Evolutionary conservation across 2,113 vertebrate species (phyloP), one percentile per base, ranked within the genome.

Genomic region (Vulpes vulpes): DNA sequence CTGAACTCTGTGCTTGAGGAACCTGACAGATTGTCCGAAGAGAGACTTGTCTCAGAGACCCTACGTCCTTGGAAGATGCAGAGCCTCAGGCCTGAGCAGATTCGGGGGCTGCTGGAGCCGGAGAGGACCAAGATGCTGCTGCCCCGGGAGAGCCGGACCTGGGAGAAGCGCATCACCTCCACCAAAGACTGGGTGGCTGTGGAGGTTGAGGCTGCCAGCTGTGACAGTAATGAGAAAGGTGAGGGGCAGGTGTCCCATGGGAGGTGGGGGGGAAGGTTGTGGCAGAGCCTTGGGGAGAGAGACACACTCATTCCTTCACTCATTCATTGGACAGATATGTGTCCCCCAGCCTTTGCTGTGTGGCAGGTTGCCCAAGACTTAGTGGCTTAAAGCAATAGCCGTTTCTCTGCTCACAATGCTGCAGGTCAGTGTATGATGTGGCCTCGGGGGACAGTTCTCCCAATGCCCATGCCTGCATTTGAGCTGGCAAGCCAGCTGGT

Each of bases 71-170:
- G 67, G n/a, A 86, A 97, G 27, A 98, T 97, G 98, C 97, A 94
- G 91, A 91, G 65, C 59, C 81, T 96, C 43, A 25, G 71, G 23
- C 86, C 96, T 0, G 97, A 98, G 91, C 97, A 97, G 35, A 11
- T 74, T 0, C 91, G 30, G 71, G 97, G 93, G 14, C 85, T 96
- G 59, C 71, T 98, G 71, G 86, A 96, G 71, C 97, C 92, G 0
- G 97, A 97, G 59, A 38, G 35, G 51, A 30, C 60, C 11, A n/a
- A 51, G 71, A 80, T 2, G 0, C 94, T 91, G 85, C 89, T 98
- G 64, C 93, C 97, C 12, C 11, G 23, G 53, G 97, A 97, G 55
- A 78, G 23, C 93, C 51, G 32, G 81, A 5, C 94, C 84, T 97
- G 96, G 96, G 97, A 97, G 93, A 92, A 89, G 85, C 64, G 30